Evolutionary conservation across 2,113 vertebrate genomes (phyloP).

Genomic region (Apus apus): DNA sequence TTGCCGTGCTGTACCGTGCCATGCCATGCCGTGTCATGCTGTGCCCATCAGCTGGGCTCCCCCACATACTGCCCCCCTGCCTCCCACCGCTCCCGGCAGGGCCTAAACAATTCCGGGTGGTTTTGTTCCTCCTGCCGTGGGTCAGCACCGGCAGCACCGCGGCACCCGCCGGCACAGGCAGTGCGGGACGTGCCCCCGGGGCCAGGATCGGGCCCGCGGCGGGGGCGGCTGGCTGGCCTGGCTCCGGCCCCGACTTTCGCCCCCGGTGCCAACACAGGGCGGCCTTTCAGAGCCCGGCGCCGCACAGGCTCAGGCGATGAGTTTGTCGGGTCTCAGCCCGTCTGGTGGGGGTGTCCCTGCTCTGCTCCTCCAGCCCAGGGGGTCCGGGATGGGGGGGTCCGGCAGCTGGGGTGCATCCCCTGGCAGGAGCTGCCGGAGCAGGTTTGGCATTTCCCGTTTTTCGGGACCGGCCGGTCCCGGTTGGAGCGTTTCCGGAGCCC

Average conservation of each 20-base stretch:
- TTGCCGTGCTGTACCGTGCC: too few species aligned
- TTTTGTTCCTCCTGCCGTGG: too few species aligned
- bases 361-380: not conserved
- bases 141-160: too few species aligned
- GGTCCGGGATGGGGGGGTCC: not conserved
- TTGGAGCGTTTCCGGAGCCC: not conserved
- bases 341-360: not conserved
- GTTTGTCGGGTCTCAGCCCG: not conserved
- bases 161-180: too few species aligned
- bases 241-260: not conserved
- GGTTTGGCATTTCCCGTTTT: conserved; percentile 12
- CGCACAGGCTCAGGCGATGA: not conserved
- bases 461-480: not conserved
- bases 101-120: not conserved
- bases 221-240: not conserved
- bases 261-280: not conserved
- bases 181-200: not conserved
- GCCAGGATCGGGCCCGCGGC: not conserved
- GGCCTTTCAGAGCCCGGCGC: not conserved
- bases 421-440: fast-evolving
- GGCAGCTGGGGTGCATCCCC: fast-evolving
- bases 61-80: not conserved
- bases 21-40: too few species aligned
- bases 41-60: not conserved
- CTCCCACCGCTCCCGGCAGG: not conserved